Evolutionary conservation across 2,888 invertebrate species (phyloP), one percentile per base, ranked within the genome.

Genomic region (Emmelina monodactyla): DNA sequence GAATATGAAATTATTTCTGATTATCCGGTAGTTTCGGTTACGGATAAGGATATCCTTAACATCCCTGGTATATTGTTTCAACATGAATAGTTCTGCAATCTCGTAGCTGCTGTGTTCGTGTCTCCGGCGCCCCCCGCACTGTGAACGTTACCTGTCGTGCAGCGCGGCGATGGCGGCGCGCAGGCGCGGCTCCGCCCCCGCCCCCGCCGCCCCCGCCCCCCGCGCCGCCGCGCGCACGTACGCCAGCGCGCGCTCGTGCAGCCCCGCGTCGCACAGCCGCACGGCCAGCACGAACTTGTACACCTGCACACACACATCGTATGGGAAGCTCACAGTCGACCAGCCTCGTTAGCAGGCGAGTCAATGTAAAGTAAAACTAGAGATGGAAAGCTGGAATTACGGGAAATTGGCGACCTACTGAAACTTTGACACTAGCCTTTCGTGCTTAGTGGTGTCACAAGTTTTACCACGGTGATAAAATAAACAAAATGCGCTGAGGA

Each of bases 231-330:
- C 87, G 80, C 96, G 95, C 55, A 88, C 84, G 76, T 96, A 96
- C 44, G 87, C 83, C 44, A 95, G 76, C 35, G 94, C 89, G 62
- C 91, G 91, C 62, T 89, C 88, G 50, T 87, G 80, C 49, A 86
- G 83, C 2, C 96, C 95, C 37, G 71, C 79, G 45, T 85, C 83
- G 44, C 90, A 83, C 49, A 97, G 83, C 42, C 92, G 85, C 9
- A 85, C 79, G 31, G 92, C 90, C 67, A 94, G 75, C 45, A 95
- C 62, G 60, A 89, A 87, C 82, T 97, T 97, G 76, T 92, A 95
- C 35, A 87, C 83, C 88, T 94, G 72, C 34, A 12, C 6, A 4
- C 6, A 19, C 13, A 32, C 7, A 10, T 3, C 12, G 14, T 19
- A 16, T 16, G 12, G 32, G 12, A 5, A 28, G 9, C 13, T 7